These are phyloP conservation scores for Conopomorpha cramerella DNA, from an alignment of 1,140 invertebrate species.

Conservation along the genomic window DNA sequence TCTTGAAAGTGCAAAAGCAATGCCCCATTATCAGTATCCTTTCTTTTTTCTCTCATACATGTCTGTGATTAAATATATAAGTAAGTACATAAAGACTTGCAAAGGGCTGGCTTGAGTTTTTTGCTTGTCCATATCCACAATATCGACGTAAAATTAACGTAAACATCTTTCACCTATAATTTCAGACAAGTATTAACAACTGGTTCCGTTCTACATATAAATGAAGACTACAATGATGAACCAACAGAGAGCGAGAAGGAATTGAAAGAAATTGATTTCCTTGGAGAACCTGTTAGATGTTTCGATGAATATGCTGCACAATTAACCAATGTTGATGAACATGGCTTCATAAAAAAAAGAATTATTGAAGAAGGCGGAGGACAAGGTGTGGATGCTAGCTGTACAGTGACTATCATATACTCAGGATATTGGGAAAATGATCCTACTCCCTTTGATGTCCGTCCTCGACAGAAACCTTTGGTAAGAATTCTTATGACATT, in stretches of 20 bases:
- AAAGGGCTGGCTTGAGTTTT: no score
- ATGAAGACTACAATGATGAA: constrained; percentile 26
- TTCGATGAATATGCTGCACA: constrained; percentile 22
- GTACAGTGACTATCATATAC: constrained; percentile 28
- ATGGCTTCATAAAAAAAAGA: constrained; percentile 37
- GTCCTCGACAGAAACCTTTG: constrained; percentile 23
- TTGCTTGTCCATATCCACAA: no score
- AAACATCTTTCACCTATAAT: no score
- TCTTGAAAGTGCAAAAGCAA: no score
- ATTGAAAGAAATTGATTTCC: constrained; percentile 11
- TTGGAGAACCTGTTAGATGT: constrained; percentile 26
- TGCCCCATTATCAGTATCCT: no score
- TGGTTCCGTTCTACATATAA: constrained; percentile 39
- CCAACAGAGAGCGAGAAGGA: constrained; percentile 10
- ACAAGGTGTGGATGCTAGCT: constrained; percentile 18
- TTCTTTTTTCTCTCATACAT: no score
- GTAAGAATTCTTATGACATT: constrained; percentile 11
- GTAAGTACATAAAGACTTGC: no score
- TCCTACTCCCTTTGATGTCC: constrained; percentile 30
- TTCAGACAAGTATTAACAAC: constrained; percentile 29
- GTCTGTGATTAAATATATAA: no score
- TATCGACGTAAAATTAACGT: no score
- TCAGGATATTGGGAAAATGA: constrained; percentile 44
- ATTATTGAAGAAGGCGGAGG: constrained; percentile 41
- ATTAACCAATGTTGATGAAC: constrained; percentile 17